Percentiles rank a stretch among this genome's conserved stretches.
phyloP scores from a whole-genome alignment of 2,113 vertebrate species.

The Vombatus ursinus region DNA sequence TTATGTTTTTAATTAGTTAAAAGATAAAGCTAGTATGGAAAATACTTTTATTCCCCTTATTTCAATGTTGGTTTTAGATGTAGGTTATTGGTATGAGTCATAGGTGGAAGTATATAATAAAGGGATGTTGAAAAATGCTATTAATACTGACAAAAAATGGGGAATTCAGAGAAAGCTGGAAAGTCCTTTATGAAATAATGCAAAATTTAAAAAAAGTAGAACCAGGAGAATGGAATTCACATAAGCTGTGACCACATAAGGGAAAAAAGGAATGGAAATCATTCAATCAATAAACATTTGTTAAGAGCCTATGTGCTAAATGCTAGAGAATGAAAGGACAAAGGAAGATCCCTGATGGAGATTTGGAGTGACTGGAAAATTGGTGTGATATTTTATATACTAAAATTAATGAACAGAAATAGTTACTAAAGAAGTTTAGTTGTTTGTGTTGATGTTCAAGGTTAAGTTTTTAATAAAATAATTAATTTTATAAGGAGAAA shows the following conservation, averaged over 20 bases:
- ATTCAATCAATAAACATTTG: background rate
- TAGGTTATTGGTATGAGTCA: background rate
- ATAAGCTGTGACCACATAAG: background rate
- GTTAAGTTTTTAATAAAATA: background rate
- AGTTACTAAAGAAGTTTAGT: background rate
- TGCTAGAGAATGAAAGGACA: background rate
- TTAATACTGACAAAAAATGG: background rate
- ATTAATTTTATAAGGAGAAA: background rate
- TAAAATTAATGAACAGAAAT: background rate
- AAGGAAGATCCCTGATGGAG: background rate
- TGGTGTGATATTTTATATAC: background rate
- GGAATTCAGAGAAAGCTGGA: background rate
- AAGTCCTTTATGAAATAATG: background rate
- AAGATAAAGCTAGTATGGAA: background rate
- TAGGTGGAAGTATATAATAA: background rate
- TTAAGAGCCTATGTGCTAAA: background rate
- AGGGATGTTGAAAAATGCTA: background rate
- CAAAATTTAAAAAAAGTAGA: background rate
- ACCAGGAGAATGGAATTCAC: background rate
- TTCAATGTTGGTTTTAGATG: background rate
- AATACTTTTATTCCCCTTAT: background rate
- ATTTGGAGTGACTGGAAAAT: background rate
- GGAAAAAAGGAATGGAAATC: background rate
- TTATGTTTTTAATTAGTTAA: background rate
- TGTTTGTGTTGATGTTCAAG: background rate